Percentiles rank a stretch among this genome's conserved stretches.
These are phyloP conservation scores for Platynereis dumerilii DNA, from an alignment of 2,888 invertebrate genomes.

Conservation along the genomic window DNA sequence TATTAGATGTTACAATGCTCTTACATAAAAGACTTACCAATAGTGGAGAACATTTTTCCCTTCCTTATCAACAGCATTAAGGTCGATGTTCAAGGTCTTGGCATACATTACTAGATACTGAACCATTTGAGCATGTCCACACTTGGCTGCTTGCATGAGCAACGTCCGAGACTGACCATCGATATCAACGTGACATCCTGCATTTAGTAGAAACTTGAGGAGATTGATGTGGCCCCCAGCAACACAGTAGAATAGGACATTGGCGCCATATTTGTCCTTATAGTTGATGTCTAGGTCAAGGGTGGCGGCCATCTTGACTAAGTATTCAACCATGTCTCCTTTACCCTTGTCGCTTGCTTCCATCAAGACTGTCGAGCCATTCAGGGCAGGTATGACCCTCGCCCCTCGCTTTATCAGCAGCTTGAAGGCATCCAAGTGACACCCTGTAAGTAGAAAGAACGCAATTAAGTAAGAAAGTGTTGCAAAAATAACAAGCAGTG, in stretches of 20 bases:
- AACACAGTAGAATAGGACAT: conserved; percentile 41
- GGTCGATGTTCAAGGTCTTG: conserved; percentile 29
- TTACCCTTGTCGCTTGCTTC: conserved; percentile 39
- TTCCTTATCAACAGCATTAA: conserved; percentile 34
- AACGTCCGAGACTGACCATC: conserved; percentile 31
- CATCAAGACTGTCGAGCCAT: conserved; percentile 40
- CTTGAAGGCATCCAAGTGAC: conserved; percentile 33
- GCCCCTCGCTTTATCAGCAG: conserved; percentile 35
- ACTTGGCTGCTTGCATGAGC: conserved; percentile 40
- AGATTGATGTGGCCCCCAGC: conserved; percentile 35
- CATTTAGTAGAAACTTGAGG: conserved; percentile 35
- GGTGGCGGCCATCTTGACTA: conserved; percentile 27
- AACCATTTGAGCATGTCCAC: conserved; percentile 32
- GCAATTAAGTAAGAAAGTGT: too few relatives aligned
- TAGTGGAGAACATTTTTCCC: conserved; percentile 39
- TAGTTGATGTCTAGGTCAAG: conserved; percentile 34
- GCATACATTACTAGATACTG: conserved; percentile 32
- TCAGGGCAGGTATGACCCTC: conserved; percentile 31
- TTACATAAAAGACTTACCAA: too few relatives aligned
- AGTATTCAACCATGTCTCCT: conserved; percentile 26
- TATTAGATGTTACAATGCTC: too few relatives aligned
- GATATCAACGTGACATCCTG: conserved; percentile 32
- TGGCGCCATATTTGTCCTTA: conserved; percentile 29
- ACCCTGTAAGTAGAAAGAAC: conserved; percentile 29
- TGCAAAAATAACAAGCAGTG: too few relatives aligned